These are phyloP conservation scores for Odontophorus gujanensis DNA, from an alignment of 2,113 vertebrate genomes.

Conservation along the genomic window DNA sequence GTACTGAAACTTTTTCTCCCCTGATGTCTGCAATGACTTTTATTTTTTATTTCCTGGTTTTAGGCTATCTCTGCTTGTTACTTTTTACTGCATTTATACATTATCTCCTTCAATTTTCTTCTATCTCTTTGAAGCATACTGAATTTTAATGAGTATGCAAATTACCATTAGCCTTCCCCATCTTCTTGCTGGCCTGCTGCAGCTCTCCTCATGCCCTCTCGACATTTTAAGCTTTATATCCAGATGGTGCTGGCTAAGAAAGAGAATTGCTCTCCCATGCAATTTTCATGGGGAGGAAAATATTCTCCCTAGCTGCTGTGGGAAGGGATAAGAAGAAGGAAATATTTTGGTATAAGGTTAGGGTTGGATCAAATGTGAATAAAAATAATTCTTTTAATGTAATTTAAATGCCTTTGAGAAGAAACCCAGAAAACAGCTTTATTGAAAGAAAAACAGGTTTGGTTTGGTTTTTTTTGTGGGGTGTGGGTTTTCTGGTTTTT, in stretches of 20 bases:
- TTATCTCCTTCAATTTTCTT: conserved; percentile 41
- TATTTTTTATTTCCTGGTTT: neutral
- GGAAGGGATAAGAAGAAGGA: neutral
- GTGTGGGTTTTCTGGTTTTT: no score
- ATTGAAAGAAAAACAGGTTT: neutral
- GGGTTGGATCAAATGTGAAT: neutral
- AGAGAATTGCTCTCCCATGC: neutral
- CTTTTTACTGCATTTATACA: conserved; percentile 11
- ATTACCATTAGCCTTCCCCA: conserved; percentile 3
- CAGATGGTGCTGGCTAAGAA: conserved; percentile 35
- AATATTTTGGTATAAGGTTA: neutral
- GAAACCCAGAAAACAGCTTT: neutral
- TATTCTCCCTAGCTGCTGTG: neutral
- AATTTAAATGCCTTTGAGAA: neutral
- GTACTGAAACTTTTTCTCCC: neutral
- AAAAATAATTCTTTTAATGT: neutral
- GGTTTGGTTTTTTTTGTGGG: no score
- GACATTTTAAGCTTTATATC: conserved; percentile 49
- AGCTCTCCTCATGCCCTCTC: neutral
- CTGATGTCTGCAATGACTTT: neutral
- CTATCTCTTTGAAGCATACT: conserved; percentile 31
- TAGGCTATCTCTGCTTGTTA: neutral
- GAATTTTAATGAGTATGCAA: conserved; percentile 61
- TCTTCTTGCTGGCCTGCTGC: conserved; percentile 32
- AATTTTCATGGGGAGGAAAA: neutral